Percentiles rank a stretch among this genome's conserved stretches.
phyloP scores from a whole-genome alignment of 2,888 invertebrate genomes.

The Zaprionus obscuricornis region DNA sequence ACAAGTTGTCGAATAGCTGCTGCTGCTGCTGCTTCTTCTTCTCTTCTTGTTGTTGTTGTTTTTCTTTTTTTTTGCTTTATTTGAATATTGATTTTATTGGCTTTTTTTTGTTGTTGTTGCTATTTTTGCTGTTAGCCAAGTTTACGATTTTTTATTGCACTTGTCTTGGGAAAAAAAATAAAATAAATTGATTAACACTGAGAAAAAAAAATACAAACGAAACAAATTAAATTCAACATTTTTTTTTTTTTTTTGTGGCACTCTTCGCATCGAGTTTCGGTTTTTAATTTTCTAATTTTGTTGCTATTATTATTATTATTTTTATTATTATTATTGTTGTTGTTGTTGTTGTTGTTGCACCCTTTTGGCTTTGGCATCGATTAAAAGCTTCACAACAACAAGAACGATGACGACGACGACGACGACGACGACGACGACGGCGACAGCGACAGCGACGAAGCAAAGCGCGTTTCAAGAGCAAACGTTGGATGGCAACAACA shows the following conservation, averaged over 20 bases:
- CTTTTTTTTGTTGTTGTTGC: constrained; percentile 34
- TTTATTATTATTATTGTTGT: constrained; percentile 10
- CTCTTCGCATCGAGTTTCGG: neutral
- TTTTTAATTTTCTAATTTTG: constrained; percentile 26
- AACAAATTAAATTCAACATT: constrained; percentile 24
- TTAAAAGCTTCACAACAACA: constrained; percentile 23
- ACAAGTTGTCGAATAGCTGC: constrained; percentile 55
- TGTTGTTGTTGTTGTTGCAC: constrained; percentile 35
- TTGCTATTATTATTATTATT: constrained; percentile 16
- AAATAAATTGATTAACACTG: constrained; percentile 35
- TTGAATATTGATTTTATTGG: constrained; percentile 71
- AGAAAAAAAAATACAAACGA: constrained; percentile 10
- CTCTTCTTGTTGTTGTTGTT: constrained; percentile 28
- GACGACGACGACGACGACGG: neutral
- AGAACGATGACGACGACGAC: constrained; percentile 13
- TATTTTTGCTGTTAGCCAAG: constrained; percentile 14
- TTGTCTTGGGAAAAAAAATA: constrained; percentile 41
- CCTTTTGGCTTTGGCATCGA: constrained; percentile 39
- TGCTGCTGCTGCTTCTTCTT: constrained; percentile 21
- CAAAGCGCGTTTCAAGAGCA: constrained; percentile 49
- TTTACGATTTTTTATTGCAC: constrained; percentile 61
- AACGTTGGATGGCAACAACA: too few species aligned
- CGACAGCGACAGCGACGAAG: constrained; percentile 1
- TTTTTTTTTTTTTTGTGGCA: too few species aligned
- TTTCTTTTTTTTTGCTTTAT: constrained; percentile 48